Evolutionary conservation across 2,888 invertebrate genomes (phyloP), one percentile per base, ranked within the genome.

Genomic region (Callimorpha dominula): DNA sequence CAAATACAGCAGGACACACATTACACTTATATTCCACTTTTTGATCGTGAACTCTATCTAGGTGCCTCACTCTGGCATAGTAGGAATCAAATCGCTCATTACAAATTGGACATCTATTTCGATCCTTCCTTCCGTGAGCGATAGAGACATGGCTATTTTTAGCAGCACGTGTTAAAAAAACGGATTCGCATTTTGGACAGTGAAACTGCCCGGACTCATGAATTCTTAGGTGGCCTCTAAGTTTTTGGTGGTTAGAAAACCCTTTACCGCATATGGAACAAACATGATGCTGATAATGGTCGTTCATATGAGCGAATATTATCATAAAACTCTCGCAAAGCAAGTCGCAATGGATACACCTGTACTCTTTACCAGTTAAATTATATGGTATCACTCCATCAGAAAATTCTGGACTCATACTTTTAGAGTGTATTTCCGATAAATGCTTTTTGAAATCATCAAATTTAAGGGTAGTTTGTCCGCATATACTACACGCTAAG

Each of bases 261-360:
- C 92, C 93, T 81, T 96, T 96, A 0, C 96, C 96, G 74, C 96
- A 96, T 2, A 88, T 88, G 50, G 91, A 86, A 72, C 96, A 96
- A 11, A 96, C 90, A 74, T 88, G 93, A 67, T 91, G 91, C 76
- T 91, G 80, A 96, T 96, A 90, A 95, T 95, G 66, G 91, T 77
- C 91, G 79, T 96, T 96, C 90, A 95, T 95, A 62, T 96, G 93
- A 6, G 85, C 79, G 20, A 88, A 88, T 4, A 94, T 80, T n/a
- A 83, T 87, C 86, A 91, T 86, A 12, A 90, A 89, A 0, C 87
- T 84, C 72, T 90, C 88, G 64, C 89, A 92, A 4, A 76, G 40
- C 4, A 75, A 71, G 6, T 79, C 81, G 70, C 94, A 94, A 67
- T 83, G 81, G 0, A 90, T 89, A 76, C 94, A 94, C 77, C 80